phyloP scores from a whole-genome alignment of 2,113 vertebrate genomes.

The Drymodes brunneopygia region DNA sequence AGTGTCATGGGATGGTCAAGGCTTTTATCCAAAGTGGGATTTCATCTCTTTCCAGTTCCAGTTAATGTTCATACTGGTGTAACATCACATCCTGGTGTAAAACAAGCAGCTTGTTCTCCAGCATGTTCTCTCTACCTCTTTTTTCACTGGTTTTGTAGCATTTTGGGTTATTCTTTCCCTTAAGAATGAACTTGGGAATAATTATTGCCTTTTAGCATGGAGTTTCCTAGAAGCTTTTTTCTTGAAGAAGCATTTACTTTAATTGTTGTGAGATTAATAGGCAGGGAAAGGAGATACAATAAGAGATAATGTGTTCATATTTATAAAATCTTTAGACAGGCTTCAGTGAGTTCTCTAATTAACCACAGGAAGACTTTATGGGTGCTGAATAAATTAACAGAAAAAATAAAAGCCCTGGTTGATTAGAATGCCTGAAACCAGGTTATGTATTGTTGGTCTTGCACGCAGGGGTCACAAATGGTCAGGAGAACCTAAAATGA shows the following conservation, averaged over 20 bases:
- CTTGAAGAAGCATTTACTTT: neutral
- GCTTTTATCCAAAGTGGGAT: neutral
- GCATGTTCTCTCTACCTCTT: neutral
- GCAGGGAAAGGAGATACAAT: conserved; percentile 6
- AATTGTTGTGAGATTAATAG: conserved; percentile 26
- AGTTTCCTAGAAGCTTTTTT: neutral
- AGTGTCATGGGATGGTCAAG: neutral
- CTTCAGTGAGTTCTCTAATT: conserved; percentile 9
- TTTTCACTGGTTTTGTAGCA: neutral
- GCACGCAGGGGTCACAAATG: neutral
- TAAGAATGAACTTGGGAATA: neutral
- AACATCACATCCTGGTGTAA: neutral
- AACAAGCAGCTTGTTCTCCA: neutral
- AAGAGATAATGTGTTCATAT: conserved; percentile 9
- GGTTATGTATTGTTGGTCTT: neutral
- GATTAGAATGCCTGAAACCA: neutral
- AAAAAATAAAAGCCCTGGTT: neutral
- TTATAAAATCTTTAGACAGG: conserved; percentile 26
- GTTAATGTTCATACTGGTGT: neutral
- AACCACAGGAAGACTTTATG: neutral
- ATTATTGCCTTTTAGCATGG: neutral
- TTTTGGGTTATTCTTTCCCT: neutral
- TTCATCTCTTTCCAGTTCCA: neutral
- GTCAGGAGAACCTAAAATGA: neutral
- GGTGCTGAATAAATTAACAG: conserved; percentile 1